These are phyloP conservation scores for Macrochelys suwanniensis DNA, from an alignment of 2,797 vertebrate genomes.

Conservation along the genomic window DNA sequence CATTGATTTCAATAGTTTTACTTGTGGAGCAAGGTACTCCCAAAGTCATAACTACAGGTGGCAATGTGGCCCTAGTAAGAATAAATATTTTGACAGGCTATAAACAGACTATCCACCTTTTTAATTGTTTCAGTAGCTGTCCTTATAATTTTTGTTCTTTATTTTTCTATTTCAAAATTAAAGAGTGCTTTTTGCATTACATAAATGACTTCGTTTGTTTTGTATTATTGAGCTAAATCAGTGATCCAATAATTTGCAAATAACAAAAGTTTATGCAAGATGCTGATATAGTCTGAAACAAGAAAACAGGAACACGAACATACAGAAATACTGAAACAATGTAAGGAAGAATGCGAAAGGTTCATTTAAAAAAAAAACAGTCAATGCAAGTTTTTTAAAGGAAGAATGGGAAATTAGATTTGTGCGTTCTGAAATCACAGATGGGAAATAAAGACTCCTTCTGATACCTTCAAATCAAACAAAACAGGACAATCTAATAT, in stretches of 20 bases:
- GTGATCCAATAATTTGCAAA: neutral
- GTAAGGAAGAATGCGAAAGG: neutral
- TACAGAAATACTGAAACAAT: neutral
- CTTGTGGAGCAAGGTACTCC: neutral
- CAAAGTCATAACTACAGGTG: neutral
- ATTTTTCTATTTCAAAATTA: neutral
- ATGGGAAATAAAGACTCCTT: neutral
- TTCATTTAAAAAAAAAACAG: neutral
- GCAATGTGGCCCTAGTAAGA: neutral
- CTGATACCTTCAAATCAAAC: neutral
- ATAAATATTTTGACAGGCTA: neutral
- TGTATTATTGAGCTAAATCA: neutral
- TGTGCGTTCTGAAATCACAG: neutral
- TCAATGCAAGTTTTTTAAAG: neutral
- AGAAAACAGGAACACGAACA: neutral
- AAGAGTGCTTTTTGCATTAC: neutral
- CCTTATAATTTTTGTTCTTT: neutral
- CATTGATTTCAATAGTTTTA: accelerated
- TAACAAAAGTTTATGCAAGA: neutral
- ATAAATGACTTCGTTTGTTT: neutral
- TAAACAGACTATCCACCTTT: neutral
- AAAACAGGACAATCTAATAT: neutral
- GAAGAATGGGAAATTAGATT: neutral
- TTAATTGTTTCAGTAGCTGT: neutral
- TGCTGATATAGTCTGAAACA: neutral